Percentiles rank a stretch among this genome's conserved stretches.
Conservation (phyloP, 2,113 vertebrate genomes). For the Rhinopomastus cyanomelas region DNA sequence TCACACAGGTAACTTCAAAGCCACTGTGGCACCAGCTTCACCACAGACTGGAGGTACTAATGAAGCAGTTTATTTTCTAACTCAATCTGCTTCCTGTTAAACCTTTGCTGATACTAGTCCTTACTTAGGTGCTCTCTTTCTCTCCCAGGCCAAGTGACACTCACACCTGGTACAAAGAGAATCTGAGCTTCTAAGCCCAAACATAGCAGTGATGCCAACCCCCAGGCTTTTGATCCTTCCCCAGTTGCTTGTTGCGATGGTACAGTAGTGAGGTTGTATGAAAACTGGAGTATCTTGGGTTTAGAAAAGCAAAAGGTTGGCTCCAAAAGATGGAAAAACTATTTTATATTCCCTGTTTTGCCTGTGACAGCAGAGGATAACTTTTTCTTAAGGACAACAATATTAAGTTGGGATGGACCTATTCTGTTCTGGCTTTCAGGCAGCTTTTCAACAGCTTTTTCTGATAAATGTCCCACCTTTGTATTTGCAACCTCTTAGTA, state of each 20-base stretch:
- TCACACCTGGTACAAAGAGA: not conserved
- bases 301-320: not conserved
- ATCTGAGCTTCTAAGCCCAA: not conserved
- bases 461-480: not conserved
- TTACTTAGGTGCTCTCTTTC: not conserved
- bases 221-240: not conserved
- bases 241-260: not conserved
- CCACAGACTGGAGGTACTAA: not conserved
- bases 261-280: not conserved
- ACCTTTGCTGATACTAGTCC: not conserved
- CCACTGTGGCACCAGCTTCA: not conserved
- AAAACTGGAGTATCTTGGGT: not conserved
- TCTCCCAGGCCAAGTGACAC: not conserved
- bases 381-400: not conserved
- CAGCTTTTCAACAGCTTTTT: not conserved
- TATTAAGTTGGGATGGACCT: not conserved
- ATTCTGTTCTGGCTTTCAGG: not conserved
- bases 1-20: not conserved
- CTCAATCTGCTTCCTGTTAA: not conserved
- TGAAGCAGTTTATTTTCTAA: not conserved
- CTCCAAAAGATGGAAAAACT: not conserved
- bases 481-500: slow-evolving; percentile 25
- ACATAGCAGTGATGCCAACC: not conserved
- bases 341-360: not conserved
- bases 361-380: not conserved